Evolutionary conservation across 2,888 invertebrate genomes (phyloP).

Genomic region (Sisyra nigra): DNA sequence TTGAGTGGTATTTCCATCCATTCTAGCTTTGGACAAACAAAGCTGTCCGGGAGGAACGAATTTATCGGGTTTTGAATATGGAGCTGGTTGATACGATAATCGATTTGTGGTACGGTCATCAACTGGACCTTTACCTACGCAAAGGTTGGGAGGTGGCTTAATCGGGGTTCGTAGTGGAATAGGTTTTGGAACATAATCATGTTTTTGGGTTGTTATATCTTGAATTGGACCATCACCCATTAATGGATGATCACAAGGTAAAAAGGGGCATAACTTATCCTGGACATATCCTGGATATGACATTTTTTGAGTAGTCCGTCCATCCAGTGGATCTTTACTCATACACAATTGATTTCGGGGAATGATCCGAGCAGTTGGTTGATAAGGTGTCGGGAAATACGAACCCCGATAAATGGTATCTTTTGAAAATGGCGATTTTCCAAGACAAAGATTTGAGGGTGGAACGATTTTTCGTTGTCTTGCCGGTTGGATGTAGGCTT

Average conservation of each 20-base stretch:
- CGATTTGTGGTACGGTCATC: constrained; percentile 38
- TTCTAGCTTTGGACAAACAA: constrained; percentile 18
- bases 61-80: constrained; percentile 21
- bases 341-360: constrained; percentile 27
- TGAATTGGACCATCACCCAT: constrained; percentile 52
- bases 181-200: constrained; percentile 52
- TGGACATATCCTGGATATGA: constrained; percentile 33
- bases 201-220: constrained; percentile 53
- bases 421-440: neutral
- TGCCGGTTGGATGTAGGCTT: constrained; percentile 34
- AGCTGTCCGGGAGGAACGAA: constrained; percentile 20
- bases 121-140: constrained; percentile 25
- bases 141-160: constrained; percentile 21
- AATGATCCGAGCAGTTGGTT: constrained; percentile 20
- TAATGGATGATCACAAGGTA: constrained; percentile 44
- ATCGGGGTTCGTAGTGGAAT: constrained; percentile 28
- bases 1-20: constrained; percentile 13
- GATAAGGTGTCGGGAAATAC: constrained; percentile 34
- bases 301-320: constrained; percentile 38
- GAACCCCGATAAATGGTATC: constrained; percentile 50
- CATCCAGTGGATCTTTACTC: constrained; percentile 28
- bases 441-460: constrained; percentile 18
- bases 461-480: constrained; percentile 41
- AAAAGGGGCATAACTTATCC: constrained; percentile 35
- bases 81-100: constrained; percentile 33